Evolutionary conservation across 1,140 invertebrate genomes (phyloP).

Genomic region (Drosophila sulfurigaster): DNA sequence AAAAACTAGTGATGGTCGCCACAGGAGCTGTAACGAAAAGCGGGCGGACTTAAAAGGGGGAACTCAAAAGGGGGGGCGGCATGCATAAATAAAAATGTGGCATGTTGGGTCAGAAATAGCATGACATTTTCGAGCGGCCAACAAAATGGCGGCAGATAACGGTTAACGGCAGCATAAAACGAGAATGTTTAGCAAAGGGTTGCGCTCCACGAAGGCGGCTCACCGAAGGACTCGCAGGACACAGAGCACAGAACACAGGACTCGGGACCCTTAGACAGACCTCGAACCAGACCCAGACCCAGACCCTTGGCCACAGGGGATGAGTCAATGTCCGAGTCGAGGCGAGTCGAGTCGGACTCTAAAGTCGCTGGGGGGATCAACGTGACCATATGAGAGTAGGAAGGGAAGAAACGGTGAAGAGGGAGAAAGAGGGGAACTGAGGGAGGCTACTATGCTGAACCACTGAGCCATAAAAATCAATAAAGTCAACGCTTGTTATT

Average conservation of each 20-base stretch:
- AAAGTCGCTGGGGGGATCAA: constrained; percentile 13
- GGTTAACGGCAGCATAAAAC: constrained; percentile 58
- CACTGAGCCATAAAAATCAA: constrained; percentile 79
- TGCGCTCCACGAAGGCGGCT: background rate
- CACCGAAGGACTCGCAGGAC: too few species aligned
- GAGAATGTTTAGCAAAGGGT: constrained; percentile 75
- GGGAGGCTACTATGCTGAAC: constrained; percentile 30
- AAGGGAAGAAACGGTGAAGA: too few species aligned
- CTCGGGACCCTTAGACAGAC: too few species aligned
- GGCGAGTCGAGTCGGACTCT: constrained; percentile 3
- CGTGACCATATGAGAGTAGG: constrained; percentile 1
- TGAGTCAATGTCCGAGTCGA: constrained; percentile 18
- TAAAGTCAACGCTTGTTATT: constrained; percentile 59
- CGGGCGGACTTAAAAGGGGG: background rate
- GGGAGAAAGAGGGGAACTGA: background rate
- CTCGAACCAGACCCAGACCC: background rate
- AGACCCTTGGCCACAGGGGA: background rate
- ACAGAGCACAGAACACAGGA: background rate
- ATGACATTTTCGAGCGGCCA: constrained; percentile 69
- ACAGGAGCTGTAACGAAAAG: background rate
- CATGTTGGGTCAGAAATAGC: constrained; percentile 82
- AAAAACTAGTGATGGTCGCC: constrained; percentile 18
- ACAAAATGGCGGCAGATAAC: constrained; percentile 76
- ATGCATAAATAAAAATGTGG: constrained; percentile 81
- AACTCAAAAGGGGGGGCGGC: background rate